A percentile compares a stretch with the other conserved stretches of the same genome.
phyloP scores from a whole-genome alignment of 2,113 vertebrate genomes.

The Dicerorhinus sumatrensis region DNA sequence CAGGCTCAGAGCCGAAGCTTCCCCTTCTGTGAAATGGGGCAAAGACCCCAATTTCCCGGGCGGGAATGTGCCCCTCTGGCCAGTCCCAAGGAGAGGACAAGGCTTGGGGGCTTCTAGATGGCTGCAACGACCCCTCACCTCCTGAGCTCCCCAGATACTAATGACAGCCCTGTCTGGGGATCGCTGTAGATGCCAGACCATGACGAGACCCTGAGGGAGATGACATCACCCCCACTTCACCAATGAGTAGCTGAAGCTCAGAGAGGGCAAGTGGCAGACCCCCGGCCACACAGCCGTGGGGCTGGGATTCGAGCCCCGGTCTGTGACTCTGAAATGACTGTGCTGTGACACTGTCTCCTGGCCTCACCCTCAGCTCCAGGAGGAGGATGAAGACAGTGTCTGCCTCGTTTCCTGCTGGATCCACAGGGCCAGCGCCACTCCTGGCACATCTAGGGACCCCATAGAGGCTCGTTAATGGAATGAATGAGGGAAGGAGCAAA shows the following conservation, averaged over 20 bases:
- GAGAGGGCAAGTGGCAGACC: not conserved
- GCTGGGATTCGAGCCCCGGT: not conserved
- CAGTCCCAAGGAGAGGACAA: not conserved
- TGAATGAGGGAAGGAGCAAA: not conserved
- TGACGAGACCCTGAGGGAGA: not conserved
- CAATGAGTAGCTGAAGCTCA: not conserved
- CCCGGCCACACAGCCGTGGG: not conserved
- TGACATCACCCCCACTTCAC: not conserved
- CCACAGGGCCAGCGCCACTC: rapidly evolving
- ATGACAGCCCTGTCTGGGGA: no score
- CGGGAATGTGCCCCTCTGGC: not conserved
- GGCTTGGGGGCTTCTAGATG: not conserved
- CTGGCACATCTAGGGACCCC: not conserved
- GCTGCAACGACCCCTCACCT: not conserved
- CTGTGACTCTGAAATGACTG: not conserved
- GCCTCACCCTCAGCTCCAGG: not conserved
- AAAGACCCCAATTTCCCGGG: not conserved
- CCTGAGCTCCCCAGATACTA: not conserved
- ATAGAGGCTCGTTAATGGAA: no score
- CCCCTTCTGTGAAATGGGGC: not conserved
- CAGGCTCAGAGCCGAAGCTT: not conserved
- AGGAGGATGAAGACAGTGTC: not conserved
- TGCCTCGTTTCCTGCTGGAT: not conserved
- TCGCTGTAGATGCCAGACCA: not conserved
- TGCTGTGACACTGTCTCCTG: not conserved